Conservation (phyloP, 2,113 vertebrate genomes). For the Haemorhous mexicanus region DNA sequence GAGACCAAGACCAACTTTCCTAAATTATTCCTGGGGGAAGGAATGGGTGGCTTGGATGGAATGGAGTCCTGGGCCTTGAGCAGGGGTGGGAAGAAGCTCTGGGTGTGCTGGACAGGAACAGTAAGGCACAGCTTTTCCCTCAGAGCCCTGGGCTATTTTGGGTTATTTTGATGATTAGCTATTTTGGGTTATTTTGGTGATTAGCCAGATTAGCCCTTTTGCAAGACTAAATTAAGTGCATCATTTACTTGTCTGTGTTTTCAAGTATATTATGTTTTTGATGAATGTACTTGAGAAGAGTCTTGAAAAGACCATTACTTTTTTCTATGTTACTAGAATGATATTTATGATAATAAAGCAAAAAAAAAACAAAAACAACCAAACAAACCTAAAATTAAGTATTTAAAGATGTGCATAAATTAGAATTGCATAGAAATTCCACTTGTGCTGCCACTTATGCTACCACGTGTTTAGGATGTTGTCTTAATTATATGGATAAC, state of each 20-base stretch:
- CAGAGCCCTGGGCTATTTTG: neutral
- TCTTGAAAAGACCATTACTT: neutral
- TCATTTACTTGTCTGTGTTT: fast-evolving
- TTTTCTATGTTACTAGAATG: neutral
- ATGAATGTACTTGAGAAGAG: fast-evolving
- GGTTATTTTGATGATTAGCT: neutral
- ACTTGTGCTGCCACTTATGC: neutral
- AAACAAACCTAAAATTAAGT: neutral
- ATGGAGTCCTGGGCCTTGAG: neutral
- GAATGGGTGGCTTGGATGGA: neutral
- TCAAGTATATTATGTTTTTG: neutral
- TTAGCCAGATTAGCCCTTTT: neutral
- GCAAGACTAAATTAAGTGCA: neutral
- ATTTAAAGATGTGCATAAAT: neutral
- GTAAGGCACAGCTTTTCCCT: neutral
- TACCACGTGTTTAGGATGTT: neutral
- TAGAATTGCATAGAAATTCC: neutral
- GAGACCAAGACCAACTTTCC: neutral
- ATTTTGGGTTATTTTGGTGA: neutral
- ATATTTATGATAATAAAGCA: neutral
- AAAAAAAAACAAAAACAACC: neutral
- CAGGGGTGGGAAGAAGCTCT: neutral
- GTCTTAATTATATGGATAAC: neutral
- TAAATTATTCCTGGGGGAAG: too few species aligned
- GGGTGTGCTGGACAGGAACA: neutral